Evolutionary conservation across 2,888 invertebrate genomes (phyloP), one percentile per base, ranked within the genome.

Genomic region (Drosophila infuscata): DNA sequence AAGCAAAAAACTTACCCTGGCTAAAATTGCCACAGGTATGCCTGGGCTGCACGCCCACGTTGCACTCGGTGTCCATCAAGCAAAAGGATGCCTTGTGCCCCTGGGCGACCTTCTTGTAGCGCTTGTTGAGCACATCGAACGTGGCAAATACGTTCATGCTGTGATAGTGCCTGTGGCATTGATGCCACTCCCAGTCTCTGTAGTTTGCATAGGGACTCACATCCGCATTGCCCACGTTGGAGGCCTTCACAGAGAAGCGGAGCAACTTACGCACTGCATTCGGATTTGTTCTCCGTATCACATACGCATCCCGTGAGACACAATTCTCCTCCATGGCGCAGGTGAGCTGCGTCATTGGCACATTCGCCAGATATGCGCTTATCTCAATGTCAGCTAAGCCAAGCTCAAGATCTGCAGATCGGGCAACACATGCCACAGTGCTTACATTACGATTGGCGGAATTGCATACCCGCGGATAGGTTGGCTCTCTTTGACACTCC

Each of bases 311-410:
- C 3, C 67, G 62, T 0, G 91, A 87, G 9, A 92, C 30, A 20
- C 92, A 92, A 29, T 91, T 85, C 76, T 92, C 92, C 60, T 92
- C 92, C 92, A 92, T 92, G 67, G 92, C 92, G 33, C 92, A 92
- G 17, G 80, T 85, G 6, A 92, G 73, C 1, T 59, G 33, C 0
- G 86, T 77, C 83, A 92, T 88, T 20, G 92, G 91, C 54, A 90
- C 81, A 0, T 76, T 64, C 9, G 91, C 87, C 57, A 92, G 64
- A 11, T 71, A 80, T 2, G 82, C 90, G 6, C 80, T 83, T 2
- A 51, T 63, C 46, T 87, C 85, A 17, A 92, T 91, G 0, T 91
- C 91, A 2, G 11, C 9, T 17, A 92, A 41, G 3, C 91, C 91
- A 15, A 92, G 78, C 49, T 78, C 76, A 48, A 92, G 73, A 63